These are phyloP conservation scores for Epistrophe eligans DNA, from an alignment of 2,888 invertebrate species.

Conservation along the genomic window DNA sequence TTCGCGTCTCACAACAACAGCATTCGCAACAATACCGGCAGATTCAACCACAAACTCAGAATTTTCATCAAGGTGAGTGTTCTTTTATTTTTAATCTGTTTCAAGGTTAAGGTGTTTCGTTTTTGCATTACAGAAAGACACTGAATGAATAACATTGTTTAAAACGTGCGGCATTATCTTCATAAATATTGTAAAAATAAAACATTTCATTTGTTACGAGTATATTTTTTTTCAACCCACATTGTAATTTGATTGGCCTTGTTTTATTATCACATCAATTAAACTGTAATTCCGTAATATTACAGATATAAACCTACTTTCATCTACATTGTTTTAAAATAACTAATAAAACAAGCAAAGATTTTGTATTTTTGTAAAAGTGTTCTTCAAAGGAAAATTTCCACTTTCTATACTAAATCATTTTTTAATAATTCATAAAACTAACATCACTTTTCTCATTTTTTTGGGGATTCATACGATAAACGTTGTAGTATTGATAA, in stretches of 20 bases:
- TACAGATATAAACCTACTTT: constrained; percentile 9
- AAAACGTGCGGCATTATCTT: constrained; percentile 49
- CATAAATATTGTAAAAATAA: constrained; percentile 17
- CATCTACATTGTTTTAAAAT: background rate
- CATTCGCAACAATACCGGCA: constrained; percentile 77
- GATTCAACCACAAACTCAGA: constrained; percentile 56
- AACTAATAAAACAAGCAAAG: constrained; percentile 1
- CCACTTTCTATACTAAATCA: background rate
- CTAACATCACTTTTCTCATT: background rate
- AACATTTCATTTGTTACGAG: background rate
- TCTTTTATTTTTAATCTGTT: constrained; percentile 35
- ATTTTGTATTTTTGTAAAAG: constrained; percentile 8
- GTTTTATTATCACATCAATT: background rate
- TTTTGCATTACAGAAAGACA: constrained; percentile 72
- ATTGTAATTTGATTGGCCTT: background rate
- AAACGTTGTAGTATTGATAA: constrained; percentile 77
- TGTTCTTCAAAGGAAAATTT: constrained; percentile 11
- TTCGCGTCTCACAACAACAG: constrained; percentile 81
- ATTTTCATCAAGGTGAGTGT: constrained; percentile 69
- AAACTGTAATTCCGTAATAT: constrained; percentile 2
- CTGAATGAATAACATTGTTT: constrained; percentile 63
- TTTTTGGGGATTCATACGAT: constrained; percentile 9
- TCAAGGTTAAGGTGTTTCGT: constrained; percentile 74
- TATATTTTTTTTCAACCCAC: constrained; percentile 1
- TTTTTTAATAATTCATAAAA: background rate